phyloP scores from a whole-genome alignment of 2,797 vertebrate species.

The Diplodus sargus region DNA sequence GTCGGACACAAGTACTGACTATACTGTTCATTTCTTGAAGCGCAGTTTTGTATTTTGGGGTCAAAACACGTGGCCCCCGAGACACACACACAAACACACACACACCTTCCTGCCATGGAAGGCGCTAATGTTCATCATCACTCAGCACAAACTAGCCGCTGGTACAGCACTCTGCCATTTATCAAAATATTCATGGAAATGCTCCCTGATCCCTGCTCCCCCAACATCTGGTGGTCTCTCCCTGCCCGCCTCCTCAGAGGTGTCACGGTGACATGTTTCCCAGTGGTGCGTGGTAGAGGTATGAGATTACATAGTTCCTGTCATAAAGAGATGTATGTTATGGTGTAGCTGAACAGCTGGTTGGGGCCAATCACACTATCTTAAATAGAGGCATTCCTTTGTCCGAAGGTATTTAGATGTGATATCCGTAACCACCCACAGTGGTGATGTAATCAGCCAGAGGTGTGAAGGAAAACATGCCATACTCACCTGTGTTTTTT shows the following conservation, averaged over 20 bases:
- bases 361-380: constrained; percentile 31
- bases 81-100: neutral
- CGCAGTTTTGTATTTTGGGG: constrained; percentile 31
- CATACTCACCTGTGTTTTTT: constrained; percentile 28
- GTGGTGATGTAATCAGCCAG: constrained; percentile 53
- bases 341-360: constrained; percentile 34
- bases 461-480: constrained; percentile 57
- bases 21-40: constrained; percentile 35
- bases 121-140: constrained; percentile 42
- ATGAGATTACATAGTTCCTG: constrained; percentile 60
- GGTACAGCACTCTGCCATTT: neutral
- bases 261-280: constrained; percentile 41
- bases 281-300: constrained; percentile 23
- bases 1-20: constrained; percentile 13
- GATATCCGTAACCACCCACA: constrained; percentile 40
- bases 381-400: constrained; percentile 43
- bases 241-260: constrained; percentile 4
- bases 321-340: constrained; percentile 41
- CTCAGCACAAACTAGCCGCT: constrained; percentile 27
- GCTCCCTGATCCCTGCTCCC: constrained; percentile 1
- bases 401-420: constrained; percentile 42
- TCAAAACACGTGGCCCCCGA: constrained; percentile 25
- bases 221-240: constrained; percentile 34
- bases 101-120: constrained; percentile 22
- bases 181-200: constrained; percentile 26